Base-by-base conservation (phyloP, 2,888 invertebrate genomes). In the Torymus texanus region DNA sequence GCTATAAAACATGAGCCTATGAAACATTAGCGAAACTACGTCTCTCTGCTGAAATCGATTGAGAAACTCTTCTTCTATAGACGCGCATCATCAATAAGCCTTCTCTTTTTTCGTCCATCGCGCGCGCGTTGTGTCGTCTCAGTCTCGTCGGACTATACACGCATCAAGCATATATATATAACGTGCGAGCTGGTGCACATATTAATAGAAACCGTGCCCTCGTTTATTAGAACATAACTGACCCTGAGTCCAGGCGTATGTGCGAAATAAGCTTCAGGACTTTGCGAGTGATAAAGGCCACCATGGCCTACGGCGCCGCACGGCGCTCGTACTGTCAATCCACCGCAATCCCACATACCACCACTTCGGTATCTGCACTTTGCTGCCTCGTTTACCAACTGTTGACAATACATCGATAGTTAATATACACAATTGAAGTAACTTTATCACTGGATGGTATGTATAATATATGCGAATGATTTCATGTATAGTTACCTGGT, bases 301-400 rank as follows among this genome's bases (percentile, higher is more conserved):
- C 99, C 99, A 91, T 99, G 99, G 0, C 99, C 99, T 2, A 99
- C 99, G 0, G 99, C 99, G n/a, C 97, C 96, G 91, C 97, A 96
- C 0, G 99, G 98, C 0, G 97, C 93, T 58, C 99, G 93, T 56
- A 99, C 93, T 0, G 99, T 99, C 74, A 99, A 92, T 65, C 93
- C 95, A 0, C 99, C 99, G 89, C 98, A 98, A 83, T 96, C 93
- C 90, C 95, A 98, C 86, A 94, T 91, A 21, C 95, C 96, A 1
- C 98, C 99, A 84, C 97, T 97, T 21, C 99, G 93, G 90, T 98
- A 99, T 18, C 99, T 93, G 83, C 93, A 95, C 91, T 99, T 99
- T 0, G 99, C 97, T 0, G 98, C 99, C 91, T 99, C 96, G 88
- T 96, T 96, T 59, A 96, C 94, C 81, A 96, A 90, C 94, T 95